These are phyloP conservation scores for Schizaphis graminum DNA, from an alignment of 2,888 invertebrate species.

Conservation along the genomic window DNA sequence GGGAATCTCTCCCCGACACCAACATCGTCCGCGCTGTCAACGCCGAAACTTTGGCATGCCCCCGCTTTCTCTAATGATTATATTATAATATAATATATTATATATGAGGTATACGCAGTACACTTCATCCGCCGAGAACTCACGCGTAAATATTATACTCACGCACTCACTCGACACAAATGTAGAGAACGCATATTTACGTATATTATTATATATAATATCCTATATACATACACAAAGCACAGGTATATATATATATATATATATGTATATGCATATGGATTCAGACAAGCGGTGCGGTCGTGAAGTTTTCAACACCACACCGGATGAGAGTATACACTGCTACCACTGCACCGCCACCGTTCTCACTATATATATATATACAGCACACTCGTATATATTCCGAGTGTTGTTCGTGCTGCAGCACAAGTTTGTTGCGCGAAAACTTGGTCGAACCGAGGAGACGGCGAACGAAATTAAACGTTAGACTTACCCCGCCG, in stretches of 20 bases:
- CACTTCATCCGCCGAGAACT: neutral
- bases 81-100: neutral
- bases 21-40: neutral
- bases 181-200: neutral
- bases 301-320: slow-evolving; percentile 44
- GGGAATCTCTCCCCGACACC: neutral
- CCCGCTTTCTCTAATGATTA: neutral
- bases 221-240: neutral
- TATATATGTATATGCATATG: neutral
- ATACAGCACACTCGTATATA: neutral
- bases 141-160: neutral
- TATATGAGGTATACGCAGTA: neutral
- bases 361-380: neutral
- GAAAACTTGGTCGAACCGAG: slow-evolving; percentile 1
- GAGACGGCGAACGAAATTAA: slow-evolving; percentile 20
- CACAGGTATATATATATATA: neutral
- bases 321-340: neutral
- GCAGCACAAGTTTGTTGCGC: slow-evolving; percentile 40
- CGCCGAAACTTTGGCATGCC: neutral
- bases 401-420: neutral
- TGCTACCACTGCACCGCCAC: neutral
- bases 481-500: slow-evolving; percentile 17
- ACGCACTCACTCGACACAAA: neutral
- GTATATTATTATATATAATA: neutral
- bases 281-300: neutral